Evolutionary conservation across 2,797 vertebrate species (phyloP).

Genomic region (Micrastur ruficollis): DNA sequence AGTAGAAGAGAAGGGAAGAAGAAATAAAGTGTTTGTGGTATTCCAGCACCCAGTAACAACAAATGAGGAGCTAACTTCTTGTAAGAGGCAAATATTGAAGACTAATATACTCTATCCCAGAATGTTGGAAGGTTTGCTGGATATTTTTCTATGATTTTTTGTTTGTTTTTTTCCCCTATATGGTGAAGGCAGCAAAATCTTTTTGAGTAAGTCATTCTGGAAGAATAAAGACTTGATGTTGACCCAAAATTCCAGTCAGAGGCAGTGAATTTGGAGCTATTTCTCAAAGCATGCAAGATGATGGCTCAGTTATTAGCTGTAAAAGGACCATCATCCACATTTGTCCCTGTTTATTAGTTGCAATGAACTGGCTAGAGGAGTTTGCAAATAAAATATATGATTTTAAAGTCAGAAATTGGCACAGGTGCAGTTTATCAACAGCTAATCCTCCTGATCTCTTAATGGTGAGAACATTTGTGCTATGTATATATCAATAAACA

Average conservation of each 20-base stretch:
- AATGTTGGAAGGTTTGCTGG: neutral
- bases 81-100: neutral
- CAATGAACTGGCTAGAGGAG: neutral
- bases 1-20: neutral
- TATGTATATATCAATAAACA: neutral
- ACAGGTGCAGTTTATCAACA: neutral
- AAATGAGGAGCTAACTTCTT: neutral
- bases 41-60: neutral
- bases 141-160: neutral
- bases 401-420: neutral
- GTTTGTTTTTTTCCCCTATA: neutral
- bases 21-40: neutral
- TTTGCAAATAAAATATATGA: neutral
- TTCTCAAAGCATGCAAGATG: neutral
- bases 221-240: neutral
- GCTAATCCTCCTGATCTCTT: neutral
- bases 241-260: neutral
- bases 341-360: neutral
- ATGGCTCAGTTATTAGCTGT: neutral
- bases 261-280: neutral
- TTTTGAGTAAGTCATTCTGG: neutral
- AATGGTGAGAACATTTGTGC: neutral
- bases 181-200: neutral
- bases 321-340: neutral
- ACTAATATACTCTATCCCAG: neutral